Conservation (phyloP, 2,113 vertebrate species). For the Macquaria australasica region DNA sequence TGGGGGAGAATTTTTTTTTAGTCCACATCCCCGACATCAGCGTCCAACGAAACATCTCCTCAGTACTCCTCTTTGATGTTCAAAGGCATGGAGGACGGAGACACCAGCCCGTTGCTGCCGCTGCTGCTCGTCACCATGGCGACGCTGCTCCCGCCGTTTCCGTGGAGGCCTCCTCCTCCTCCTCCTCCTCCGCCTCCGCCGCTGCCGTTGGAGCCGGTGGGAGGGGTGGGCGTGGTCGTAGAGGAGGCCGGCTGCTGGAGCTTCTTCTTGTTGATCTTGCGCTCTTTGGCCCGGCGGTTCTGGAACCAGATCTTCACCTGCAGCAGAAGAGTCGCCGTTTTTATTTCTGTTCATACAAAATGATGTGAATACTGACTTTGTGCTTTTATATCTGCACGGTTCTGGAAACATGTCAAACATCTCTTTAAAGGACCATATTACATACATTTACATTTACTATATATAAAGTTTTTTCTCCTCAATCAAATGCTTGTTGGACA, state of each 20-base stretch:
- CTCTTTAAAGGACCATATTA: not conserved
- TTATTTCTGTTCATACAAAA: not conserved
- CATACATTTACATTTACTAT: too few species aligned
- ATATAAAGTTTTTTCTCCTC: too few species aligned
- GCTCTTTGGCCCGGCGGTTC: constrained; percentile 95
- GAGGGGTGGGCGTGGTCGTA: constrained; percentile 86
- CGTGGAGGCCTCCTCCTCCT: constrained; percentile 55
- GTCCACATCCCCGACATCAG: constrained; percentile 16
- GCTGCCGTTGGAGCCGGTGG: constrained; percentile 71
- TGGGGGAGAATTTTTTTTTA: not conserved
- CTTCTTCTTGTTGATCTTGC: constrained; percentile 98
- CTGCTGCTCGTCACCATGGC: constrained; percentile 87
- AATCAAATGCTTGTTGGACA: not conserved
- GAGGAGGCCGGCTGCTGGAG: constrained; percentile 88
- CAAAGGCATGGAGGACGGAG: constrained; percentile 88
- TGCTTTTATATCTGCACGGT: not conserved
- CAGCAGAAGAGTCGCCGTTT: not conserved
- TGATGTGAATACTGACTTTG: not conserved
- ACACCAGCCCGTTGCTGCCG: constrained; percentile 82
- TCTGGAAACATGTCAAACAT: not conserved
- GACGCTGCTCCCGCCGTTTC: constrained; percentile 71
- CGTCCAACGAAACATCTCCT: constrained; percentile 34
- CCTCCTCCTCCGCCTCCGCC: too few species aligned
- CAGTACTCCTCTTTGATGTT: constrained; percentile 95
- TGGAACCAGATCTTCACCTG: constrained; percentile 99